Evolutionary conservation across 2,113 vertebrate genomes (phyloP), one percentile per base, ranked within the genome.

Genomic region (Jacana jacana): DNA sequence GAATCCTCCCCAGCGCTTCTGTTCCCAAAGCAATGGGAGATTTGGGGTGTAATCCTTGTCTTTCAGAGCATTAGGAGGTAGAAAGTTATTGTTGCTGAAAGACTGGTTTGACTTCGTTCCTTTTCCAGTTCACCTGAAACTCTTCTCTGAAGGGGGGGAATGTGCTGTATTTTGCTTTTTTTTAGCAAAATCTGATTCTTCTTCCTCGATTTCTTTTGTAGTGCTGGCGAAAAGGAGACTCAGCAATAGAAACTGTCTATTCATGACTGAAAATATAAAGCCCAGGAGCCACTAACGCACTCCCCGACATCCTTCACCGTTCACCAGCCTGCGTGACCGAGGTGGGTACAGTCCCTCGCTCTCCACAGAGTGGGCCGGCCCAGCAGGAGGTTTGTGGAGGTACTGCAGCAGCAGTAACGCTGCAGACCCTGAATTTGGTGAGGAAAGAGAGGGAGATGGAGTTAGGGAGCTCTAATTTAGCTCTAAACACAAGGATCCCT

Each of bases 21-120:
- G 52, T 81, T 92, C 70, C 83, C 70, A 44, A 60, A 91, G 55
- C 3, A 51, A 60, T 31, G 0, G 4, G 83, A 81, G 89, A 81
- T 96, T 81, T 87, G 86, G 66, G 78, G 23, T 91, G 37, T 92
- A 92, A 92, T 92, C 70, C 81, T 81, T 69, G 46, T 44, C 49
- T 95, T 81, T 71, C 54, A 91, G 66, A 87, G 52, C 63, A 28
- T 81, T 65, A 71, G 57, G 66, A 72, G 57, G 23, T 13, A 60
- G 23, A 42, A 85, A 48, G 78, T 76, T 76, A 2, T 6, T 13
- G 4, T 25, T 37, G 23, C 78, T 60, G 61, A 82, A 79, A 57
- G 51, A 24, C 51, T 81, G 39, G 17, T 89, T 15, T 46, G 30
- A 48, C 49, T 46, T 66, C 0, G 0, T 87, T 86, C 93, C 30